Evolutionary conservation across 2,888 invertebrate species (phyloP).

Genomic region (Cerastis leucographa): DNA sequence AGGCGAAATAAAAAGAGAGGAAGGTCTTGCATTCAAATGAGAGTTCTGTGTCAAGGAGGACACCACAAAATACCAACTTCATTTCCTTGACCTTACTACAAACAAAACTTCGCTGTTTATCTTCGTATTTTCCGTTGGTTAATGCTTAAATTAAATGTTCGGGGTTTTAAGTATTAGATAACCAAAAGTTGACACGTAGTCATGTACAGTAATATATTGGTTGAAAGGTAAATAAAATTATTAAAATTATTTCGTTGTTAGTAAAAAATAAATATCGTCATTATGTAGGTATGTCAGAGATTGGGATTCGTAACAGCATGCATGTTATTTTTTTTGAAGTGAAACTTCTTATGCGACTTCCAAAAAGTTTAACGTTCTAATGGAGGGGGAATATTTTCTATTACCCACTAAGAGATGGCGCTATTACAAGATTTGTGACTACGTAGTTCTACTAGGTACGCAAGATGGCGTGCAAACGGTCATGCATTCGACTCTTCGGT

Average conservation of each 20-base stretch:
- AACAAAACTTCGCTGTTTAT: conserved; percentile 48
- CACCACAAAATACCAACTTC: conserved; percentile 70
- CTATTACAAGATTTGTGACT: too few relatives aligned
- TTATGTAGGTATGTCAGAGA: not conserved
- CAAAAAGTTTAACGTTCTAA: too few relatives aligned
- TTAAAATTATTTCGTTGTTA: too few relatives aligned
- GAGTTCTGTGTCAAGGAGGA: conserved; percentile 68
- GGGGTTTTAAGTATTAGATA: not conserved
- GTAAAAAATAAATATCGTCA: not conserved
- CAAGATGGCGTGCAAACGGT: too few relatives aligned
- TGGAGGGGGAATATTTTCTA: too few relatives aligned
- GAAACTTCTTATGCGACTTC: too few relatives aligned
- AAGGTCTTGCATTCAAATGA: conserved; percentile 78
- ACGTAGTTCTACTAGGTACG: too few relatives aligned
- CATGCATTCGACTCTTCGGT: too few relatives aligned
- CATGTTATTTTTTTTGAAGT: too few relatives aligned
- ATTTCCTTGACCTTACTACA: conserved; percentile 67
- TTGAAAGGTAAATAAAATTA: not conserved
- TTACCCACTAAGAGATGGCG: too few relatives aligned
- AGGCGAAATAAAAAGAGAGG: conserved; percentile 73
- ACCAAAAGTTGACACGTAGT: conserved; percentile 3
- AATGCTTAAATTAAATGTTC: conserved; percentile 11
- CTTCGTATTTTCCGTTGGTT: conserved; percentile 25
- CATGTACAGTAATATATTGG: not conserved
- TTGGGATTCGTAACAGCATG: too few relatives aligned